Conservation (phyloP, 2,113 vertebrate species). For the Casuarius casuarius region DNA sequence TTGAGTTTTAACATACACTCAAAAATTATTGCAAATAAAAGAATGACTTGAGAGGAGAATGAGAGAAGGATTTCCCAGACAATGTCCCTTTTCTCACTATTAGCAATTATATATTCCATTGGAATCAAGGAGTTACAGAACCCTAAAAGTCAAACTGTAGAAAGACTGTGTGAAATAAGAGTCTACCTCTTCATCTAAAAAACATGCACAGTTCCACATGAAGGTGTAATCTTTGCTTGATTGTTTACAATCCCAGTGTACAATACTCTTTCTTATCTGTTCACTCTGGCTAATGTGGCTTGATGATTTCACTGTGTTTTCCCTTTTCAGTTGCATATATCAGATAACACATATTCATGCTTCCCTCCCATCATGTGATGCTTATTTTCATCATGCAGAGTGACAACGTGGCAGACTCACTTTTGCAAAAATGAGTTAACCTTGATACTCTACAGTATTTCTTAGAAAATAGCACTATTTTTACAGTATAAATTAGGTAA, state of each 20-base stretch:
- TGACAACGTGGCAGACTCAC: background rate
- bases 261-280: conserved; percentile 43
- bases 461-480: background rate
- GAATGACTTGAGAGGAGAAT: background rate
- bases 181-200: background rate
- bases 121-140: background rate
- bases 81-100: background rate
- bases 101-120: background rate
- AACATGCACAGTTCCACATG: background rate
- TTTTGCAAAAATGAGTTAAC: background rate
- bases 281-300: conserved; percentile 56
- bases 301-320: conserved; percentile 54
- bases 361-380: conserved; percentile 25
- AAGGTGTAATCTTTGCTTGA: background rate
- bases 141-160: background rate
- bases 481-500: background rate
- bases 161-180: background rate
- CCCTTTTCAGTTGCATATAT: conserved; percentile 15
- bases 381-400: background rate
- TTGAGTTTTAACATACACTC: background rate
- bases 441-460: background rate
- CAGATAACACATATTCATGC: conserved; percentile 44
- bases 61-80: background rate
- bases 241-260: conserved; percentile 20
- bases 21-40: background rate